These are phyloP conservation scores for Ashinkailepas kermadecensis DNA, from an alignment of 2,888 invertebrate species.

Conservation along the genomic window DNA sequence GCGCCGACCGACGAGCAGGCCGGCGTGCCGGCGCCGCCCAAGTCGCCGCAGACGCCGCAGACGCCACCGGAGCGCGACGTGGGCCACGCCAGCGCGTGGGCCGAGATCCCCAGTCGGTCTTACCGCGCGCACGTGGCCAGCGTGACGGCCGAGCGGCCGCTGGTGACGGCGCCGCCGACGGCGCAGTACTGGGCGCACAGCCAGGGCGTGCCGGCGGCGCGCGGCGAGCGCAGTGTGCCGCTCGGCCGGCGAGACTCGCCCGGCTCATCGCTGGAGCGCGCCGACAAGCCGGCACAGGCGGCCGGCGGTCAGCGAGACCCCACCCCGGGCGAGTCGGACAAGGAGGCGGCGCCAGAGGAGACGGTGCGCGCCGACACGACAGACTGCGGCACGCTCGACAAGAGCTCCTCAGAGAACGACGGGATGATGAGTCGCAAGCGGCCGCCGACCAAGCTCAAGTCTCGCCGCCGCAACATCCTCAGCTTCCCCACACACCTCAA, in stretches of 20 bases:
- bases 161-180: neutral
- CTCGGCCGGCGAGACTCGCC: neutral
- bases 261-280: neutral
- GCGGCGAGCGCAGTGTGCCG: neutral
- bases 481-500: conserved; percentile 53
- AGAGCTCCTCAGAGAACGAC: conserved; percentile 42
- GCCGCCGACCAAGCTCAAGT: conserved; percentile 42
- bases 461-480: conserved; percentile 42
- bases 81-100: conserved; percentile 20
- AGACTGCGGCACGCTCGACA: conserved; percentile 40
- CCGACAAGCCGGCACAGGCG: neutral
- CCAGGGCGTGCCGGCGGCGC: neutral
- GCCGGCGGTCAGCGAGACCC: conserved; percentile 18
- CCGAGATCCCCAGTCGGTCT: conserved; percentile 16
- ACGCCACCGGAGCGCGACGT: conserved; percentile 16
- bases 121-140: conserved; percentile 16
- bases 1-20: neutral
- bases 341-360: conserved; percentile 22
- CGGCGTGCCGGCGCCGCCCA: no score
- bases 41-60: neutral
- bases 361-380: conserved; percentile 34
- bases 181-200: neutral
- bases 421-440: conserved; percentile 35
- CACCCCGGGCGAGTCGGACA: conserved; percentile 22
- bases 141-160: conserved; percentile 4